Percentiles rank a stretch among this genome's conserved stretches.
These are phyloP conservation scores for Sciurus niger DNA, from an alignment of 2,113 vertebrate species.

Conservation along the genomic window DNA sequence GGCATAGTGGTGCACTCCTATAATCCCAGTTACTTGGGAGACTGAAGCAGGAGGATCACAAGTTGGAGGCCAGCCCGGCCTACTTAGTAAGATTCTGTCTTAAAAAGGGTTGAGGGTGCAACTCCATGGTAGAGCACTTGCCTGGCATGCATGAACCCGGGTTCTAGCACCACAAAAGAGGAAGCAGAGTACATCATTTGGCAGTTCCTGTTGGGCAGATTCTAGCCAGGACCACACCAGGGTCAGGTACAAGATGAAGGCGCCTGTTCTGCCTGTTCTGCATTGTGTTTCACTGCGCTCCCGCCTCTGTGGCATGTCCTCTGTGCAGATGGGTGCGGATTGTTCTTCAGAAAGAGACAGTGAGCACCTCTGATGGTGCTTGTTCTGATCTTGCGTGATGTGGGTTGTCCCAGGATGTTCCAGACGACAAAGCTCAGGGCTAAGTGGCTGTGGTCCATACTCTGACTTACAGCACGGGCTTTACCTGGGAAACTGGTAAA, in stretches of 20 bases:
- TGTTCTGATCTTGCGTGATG: background rate
- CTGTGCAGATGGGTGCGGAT: rapidly evolving
- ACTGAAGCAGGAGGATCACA: background rate
- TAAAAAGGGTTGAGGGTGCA: background rate
- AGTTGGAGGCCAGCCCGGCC: background rate
- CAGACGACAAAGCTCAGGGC: background rate
- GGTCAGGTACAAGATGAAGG: background rate
- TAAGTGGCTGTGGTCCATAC: too few relatives aligned
- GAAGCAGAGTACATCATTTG: background rate
- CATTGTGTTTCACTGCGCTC: background rate
- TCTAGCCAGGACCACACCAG: background rate
- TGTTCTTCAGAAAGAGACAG: background rate
- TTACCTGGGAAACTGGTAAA: rapidly evolving
- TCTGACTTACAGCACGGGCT: too few relatives aligned
- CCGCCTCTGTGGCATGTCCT: background rate
- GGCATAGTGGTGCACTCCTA: background rate
- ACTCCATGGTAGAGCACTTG: background rate
- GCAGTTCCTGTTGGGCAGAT: background rate
- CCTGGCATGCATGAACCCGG: background rate
- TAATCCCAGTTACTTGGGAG: background rate
- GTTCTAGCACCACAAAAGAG: background rate
- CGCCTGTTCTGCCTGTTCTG: background rate
- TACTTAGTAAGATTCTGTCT: background rate
- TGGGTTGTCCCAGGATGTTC: too few relatives aligned
- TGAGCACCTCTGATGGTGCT: background rate